Base-by-base conservation (phyloP, 2,888 invertebrate genomes). In the Ophraella communa region DNA sequence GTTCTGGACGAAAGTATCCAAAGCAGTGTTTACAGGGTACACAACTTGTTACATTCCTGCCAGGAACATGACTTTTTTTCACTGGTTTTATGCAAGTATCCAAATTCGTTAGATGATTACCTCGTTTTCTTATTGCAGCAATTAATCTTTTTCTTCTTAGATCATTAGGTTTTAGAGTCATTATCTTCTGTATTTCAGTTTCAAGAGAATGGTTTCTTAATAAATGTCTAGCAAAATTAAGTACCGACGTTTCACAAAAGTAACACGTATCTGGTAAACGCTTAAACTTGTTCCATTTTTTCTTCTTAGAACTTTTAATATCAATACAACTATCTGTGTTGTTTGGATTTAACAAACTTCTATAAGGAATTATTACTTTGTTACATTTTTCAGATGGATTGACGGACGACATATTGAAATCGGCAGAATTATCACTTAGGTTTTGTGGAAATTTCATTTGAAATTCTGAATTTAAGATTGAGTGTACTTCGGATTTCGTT, bases 191-290 rank as follows among this genome's bases (percentile, higher is more conserved):
- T 4, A 24, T 7, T 24, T 24, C 24, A 24, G 24, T 3, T 24
- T 24, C 24, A 24, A 4, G 24, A 42, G 17, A 24, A 53, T 60
- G 60, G 24, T 20, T 47, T 24, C 24, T 14, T 7, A 45, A 21
- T 10, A 60, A 23, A 60, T 60, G 60, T 20, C 60, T 44, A 30
- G 39, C 52, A 53, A 60, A 60, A 60, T 60, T 60, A 11, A 42
- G 44, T 23, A 60, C 45, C 10, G 35, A 35, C 11, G 52, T 52
- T 11, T 53, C n/a, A n/a, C n/a, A n/a, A n/a, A n/a, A n/a, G n/a
- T n/a, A n/a, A n/a, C 60, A 53, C 60, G 53, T 49, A 51, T 59
- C 59, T 42, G 30, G 52, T 30, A 33, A 52, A 27, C 52, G 30
- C 14, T 52, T 52, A 30, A 52, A 18, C 30, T 11, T 52, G 30